phyloP scores from a whole-genome alignment of 1,140 invertebrate species.

The Drosophila serrata region DNA sequence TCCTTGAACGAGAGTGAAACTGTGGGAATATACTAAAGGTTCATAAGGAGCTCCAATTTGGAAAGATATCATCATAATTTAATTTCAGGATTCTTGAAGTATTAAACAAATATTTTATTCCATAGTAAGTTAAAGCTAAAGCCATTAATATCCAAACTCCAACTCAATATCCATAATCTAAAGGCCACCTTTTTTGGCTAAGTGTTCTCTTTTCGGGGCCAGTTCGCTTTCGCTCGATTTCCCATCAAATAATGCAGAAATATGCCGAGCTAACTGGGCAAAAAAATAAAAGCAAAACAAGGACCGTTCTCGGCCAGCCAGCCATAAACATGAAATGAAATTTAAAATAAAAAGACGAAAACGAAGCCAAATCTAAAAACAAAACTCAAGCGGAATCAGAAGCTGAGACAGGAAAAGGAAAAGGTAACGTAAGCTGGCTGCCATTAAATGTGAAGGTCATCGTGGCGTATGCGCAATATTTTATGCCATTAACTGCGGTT shows the following conservation, averaged over 20 bases:
- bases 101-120: too few species aligned
- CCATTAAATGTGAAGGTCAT: conserved; percentile 44
- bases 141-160: too few species aligned
- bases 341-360: conserved; percentile 39
- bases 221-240: conserved; percentile 54
- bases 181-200: too few species aligned
- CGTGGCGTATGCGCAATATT: conserved; percentile 65
- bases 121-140: too few species aligned
- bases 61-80: fast-evolving
- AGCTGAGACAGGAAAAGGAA: conserved; percentile 37
- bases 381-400: conserved; percentile 34
- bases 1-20: background rate
- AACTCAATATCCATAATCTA: too few species aligned
- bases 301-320: conserved; percentile 14
- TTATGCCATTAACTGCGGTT: conserved; percentile 45
- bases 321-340: conserved; percentile 34
- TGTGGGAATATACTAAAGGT: background rate
- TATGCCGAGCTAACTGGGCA: conserved; percentile 47
- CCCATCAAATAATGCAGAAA: conserved; percentile 77
- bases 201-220: conserved; percentile 7
- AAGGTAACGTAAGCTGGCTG: conserved; percentile 44
- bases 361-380: conserved; percentile 3
- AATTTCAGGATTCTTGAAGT: background rate
- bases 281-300: conserved; percentile 12
- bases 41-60: background rate